Evolutionary conservation across 1,140 invertebrate genomes (phyloP), one percentile per base, ranked within the genome.

Genomic region (Rhyacophila brunnea): DNA sequence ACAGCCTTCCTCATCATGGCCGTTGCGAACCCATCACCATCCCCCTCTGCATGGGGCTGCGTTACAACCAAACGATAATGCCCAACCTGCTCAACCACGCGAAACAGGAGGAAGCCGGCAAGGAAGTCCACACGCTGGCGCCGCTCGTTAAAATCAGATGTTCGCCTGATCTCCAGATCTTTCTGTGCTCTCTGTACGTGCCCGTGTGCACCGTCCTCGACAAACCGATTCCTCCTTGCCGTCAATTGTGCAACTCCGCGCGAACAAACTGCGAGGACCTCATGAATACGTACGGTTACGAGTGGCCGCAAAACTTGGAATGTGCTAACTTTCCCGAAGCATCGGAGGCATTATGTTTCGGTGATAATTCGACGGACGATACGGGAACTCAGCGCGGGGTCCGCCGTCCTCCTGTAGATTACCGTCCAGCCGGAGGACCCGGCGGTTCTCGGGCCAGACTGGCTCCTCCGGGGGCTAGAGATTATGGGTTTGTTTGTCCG

Each of bases 81-180:
- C 96, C 95, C 2, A 99, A 98, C 78, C 70, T 97, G 28, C 78
- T 98, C 61, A 89, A 92, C 50, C 96, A 99, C 68, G 86, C 88
- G 48, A 95, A 90, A 66, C 95, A 99, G 76, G 92, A 97, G 67
- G 95, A 98, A 66, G 97, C 96, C 14, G 95, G 91, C 1, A 77
- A 91, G 47, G 95, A 98, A 67, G 87, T 99, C 0, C 91, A 96
- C 71, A 91, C 95, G 70, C 98, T 94, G 71, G 91, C 91, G 54
- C 94, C 96, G 1, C 76, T 99, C n/a, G 90, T 99, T 1, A 98
- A 98, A 80, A 87, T 98, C 3, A 87, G 95, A 65, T 99, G 97
- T 74, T 96, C 93, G 62, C 86, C 91, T 0, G 92, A 98, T 73
- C 77, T 98, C 23, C 91, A 95, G 71, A 90, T 98, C 60, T 99